Evolutionary conservation across 2,113 vertebrate genomes (phyloP), one percentile per base, ranked within the genome.

Genomic region (Rhombomys opimus): DNA sequence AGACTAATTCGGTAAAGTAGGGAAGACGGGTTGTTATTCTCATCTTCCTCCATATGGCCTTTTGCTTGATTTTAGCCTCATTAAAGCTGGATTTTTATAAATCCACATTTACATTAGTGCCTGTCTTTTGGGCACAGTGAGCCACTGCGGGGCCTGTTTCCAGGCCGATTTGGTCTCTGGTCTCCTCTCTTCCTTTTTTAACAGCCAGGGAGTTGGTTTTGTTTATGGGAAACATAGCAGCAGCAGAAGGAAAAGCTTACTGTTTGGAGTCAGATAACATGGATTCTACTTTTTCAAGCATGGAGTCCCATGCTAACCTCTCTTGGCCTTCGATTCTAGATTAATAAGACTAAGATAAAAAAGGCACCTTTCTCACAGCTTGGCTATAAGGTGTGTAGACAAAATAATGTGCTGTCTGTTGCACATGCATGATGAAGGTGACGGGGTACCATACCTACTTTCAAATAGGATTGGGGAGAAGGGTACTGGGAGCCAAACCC

Each of bases 31-130:
- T 89, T 82, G 18, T 14, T 81, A 61, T 76, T 81, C 77, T n/a
- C 65, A 41, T 95, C 77, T 11, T 92, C 89, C 54, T 93, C 93
- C 95, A 88, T 95, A 78, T 6, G 38, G 52, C 7, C 6, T 89
- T 93, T 89, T 78, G 73, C 89, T 98, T 85, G 30, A 4, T 86
- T 97, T 97, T 94, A 70, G 78, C 96, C 82, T 95, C 87, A 14
- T 90, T 96, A 96, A 89, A 92, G 87, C 63, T 93, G 46, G 61
- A 23, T 72, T 93, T 86, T 81, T 84, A 38, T 13, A 25, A 94
- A 84, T 86, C 30, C 3, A 0, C 14, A 17, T 94, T 95, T 94
- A 91, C 67, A 15, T 50, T 50, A 13, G 5, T 50, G 8, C 23
- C 38, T 93, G 7, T 90, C 88, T 52, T 73, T 76, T 52, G 89